A percentile compares a stretch with the other conserved stretches of the same genome.
phyloP scores from a whole-genome alignment of 1,140 invertebrate species.

The Penaeus vannamei region DNA sequence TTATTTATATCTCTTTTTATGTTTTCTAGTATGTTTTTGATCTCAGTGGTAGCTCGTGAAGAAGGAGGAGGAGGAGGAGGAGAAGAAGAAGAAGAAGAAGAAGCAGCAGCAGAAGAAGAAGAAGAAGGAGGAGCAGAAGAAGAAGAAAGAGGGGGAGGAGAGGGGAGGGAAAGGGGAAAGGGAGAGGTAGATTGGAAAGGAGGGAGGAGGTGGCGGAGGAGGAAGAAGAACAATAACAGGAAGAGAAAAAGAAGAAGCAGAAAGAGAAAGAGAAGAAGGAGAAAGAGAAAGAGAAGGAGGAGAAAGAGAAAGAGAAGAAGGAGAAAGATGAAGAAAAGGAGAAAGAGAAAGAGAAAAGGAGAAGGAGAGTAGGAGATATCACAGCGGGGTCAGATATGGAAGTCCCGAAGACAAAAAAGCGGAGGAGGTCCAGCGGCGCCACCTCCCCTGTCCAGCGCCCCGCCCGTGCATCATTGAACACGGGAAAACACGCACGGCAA shows the following conservation, averaged over 20 bases:
- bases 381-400: not conserved
- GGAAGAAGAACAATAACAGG: not conserved
- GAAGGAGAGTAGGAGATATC: not conserved
- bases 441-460: too few relatives aligned
- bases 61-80: not conserved
- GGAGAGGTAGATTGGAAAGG: not conserved
- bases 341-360: not conserved
- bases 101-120: too few relatives aligned
- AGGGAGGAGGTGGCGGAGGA: too few relatives aligned
- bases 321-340: not conserved
- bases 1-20: not conserved
- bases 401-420: not conserved
- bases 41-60: too few relatives aligned
- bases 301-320: not conserved
- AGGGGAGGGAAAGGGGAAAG: not conserved
- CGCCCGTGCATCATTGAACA: too few relatives aligned
- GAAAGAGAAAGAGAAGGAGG: not conserved
- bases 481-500: too few relatives aligned
- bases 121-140: too few relatives aligned
- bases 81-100: too few relatives aligned
- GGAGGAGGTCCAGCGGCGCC: not conserved
- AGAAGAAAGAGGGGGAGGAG: too few relatives aligned
- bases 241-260: not conserved
- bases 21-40: conserved; percentile 1
- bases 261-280: not conserved